Conservation (phyloP, 1,140 invertebrate genomes). For the Panagrolaimus sp. region DNA sequence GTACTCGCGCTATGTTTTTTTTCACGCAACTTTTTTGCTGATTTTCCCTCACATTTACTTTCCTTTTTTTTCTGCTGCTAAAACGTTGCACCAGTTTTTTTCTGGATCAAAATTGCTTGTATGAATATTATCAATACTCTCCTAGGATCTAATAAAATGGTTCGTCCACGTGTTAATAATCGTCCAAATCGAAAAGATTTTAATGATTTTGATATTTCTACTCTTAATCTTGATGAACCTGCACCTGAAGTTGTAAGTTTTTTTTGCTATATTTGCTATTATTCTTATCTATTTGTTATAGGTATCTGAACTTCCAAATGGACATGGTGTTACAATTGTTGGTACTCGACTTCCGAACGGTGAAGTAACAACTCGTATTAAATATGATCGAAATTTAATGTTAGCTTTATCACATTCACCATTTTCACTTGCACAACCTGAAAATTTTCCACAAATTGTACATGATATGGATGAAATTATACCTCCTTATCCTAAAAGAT, state of each 20-base stretch:
- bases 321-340: neutral
- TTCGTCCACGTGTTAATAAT: no score
- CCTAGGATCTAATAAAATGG: no score
- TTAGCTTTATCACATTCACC: neutral
- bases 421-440: constrained; percentile 4
- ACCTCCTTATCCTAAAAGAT: neutral
- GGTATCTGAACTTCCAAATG: constrained; percentile 2
- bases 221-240: neutral
- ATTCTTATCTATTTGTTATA: neutral
- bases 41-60: no score
- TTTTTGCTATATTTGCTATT: neutral
- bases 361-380: constrained; percentile 1
- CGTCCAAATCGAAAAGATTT: neutral
- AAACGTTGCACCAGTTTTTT: no score
- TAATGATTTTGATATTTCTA: neutral
- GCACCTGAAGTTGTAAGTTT: constrained; percentile 3
- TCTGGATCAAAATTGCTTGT: no score
- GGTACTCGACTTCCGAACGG: neutral
- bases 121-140: no score
- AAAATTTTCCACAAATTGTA: neutral
- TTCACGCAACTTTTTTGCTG: no score
- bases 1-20: no score
- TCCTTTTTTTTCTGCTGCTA: no score
- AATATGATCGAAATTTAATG: constrained; percentile 1
- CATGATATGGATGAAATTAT: constrained; percentile 4